Evolutionary conservation across 1,140 invertebrate species (phyloP), one percentile per base, ranked within the genome.

Genomic region (Glossosoma conforme): DNA sequence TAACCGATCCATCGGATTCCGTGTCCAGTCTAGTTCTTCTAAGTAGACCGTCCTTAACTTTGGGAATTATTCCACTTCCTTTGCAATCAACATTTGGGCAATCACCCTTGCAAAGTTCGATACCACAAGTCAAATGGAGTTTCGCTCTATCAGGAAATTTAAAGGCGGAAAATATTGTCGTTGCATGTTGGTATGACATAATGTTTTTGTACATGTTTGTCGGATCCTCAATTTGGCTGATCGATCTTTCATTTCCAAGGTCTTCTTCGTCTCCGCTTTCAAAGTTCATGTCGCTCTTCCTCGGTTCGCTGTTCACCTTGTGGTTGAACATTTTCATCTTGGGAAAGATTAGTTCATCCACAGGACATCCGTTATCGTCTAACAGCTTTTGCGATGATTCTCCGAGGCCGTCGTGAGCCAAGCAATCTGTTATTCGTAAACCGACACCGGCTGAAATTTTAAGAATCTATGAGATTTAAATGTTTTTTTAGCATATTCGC

Each of bases 81-180:
- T 67, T 71, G 47, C 72, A 75, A 33, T 75, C 70, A 0, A 83
- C 81, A 63, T 73, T 69, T 2, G 77, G 75, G 61, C 86, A 89
- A 37, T 70, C 66, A 11, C 78, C 79, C 64, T 80, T 79, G 61
- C 86, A 89, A 1, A 85, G 60, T 56, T 83, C 75, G 59, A 85
- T 64, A 47, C 76, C 70, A 75, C 84, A 80, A 37, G 77, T 77
- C 10, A 89, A 70, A 66, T 88, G 86, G 9, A 89, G 65, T 44
- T 81, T 78, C 42, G 84, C 82, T 53, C 84, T 70, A 59, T 87
- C 85, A 11, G 86, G 85, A 69, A 89, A 89, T 61, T 87, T 87
- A 59, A 89, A 89, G 4, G 85, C 86, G 9, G 82, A 77, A 69
- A 89, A 89, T 21, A 78, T 80, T 0, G 84, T 78, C 11, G 73